A percentile compares a stretch with the other conserved stretches of the same genome.
phyloP scores from a whole-genome alignment of 2,113 vertebrate species.

The Redunca redunca region DNA sequence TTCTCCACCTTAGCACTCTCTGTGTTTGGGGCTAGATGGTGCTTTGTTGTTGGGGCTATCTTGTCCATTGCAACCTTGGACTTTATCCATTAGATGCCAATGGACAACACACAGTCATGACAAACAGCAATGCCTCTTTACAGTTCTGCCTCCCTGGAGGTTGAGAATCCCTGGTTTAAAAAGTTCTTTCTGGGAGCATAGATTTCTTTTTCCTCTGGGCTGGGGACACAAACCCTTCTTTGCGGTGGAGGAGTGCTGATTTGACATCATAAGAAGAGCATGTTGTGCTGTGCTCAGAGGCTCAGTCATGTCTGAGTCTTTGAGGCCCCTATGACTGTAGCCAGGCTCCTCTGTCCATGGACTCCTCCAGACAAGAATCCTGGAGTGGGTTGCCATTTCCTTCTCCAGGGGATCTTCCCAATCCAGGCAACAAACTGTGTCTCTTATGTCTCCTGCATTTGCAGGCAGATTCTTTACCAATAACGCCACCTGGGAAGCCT shows the following conservation, averaged over 20 bases:
- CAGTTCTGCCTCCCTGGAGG: background rate
- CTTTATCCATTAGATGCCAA: background rate
- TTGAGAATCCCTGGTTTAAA: background rate
- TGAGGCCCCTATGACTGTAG: background rate
- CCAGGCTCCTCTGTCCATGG: background rate
- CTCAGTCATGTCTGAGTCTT: background rate
- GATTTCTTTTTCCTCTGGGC: background rate
- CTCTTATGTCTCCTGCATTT: background rate
- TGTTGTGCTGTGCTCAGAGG: background rate
- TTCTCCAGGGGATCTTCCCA: background rate
- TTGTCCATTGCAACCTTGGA: background rate
- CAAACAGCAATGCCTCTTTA: background rate
- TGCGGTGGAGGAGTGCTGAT: accelerated
- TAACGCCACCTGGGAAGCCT: accelerated
- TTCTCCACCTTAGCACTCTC: background rate
- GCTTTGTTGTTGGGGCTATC: background rate
- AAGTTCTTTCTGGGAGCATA: background rate
- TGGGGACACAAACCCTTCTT: background rate
- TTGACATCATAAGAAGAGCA: accelerated
- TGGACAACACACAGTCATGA: background rate
- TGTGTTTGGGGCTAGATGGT: background rate
- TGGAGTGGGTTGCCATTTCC: background rate
- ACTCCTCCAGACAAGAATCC: background rate
- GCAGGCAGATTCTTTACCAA: background rate
- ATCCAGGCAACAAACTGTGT: background rate